These are phyloP conservation scores for Drosophila paranaensis DNA, from an alignment of 2,888 invertebrate genomes.

Conservation along the genomic window DNA sequence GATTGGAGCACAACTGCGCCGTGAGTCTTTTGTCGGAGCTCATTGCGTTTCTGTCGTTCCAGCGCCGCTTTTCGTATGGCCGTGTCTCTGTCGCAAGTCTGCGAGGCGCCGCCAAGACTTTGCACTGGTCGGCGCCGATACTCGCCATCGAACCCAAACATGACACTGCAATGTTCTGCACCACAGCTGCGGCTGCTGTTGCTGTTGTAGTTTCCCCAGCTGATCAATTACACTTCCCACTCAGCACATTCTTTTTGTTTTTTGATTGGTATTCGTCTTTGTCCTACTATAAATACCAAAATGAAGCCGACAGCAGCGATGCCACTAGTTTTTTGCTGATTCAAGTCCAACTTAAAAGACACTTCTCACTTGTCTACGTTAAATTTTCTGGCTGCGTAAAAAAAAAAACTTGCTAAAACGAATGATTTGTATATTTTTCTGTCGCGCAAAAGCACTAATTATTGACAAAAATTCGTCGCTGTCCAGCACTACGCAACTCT, in stretches of 20 bases:
- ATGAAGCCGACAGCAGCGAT: constrained; percentile 8
- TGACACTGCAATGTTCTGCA: constrained; percentile 73
- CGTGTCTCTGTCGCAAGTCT: constrained; percentile 88
- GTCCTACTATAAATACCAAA: background rate
- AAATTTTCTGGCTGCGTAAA: constrained; percentile 65
- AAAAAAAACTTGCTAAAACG: constrained; percentile 61
- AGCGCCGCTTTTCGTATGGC: constrained; percentile 91
- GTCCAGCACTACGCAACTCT: constrained; percentile 27
- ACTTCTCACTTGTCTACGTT: constrained; percentile 39
- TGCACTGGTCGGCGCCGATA: constrained; percentile 94
- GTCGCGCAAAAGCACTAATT: constrained; percentile 41
- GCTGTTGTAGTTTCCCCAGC: constrained; percentile 55
- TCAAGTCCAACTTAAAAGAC: constrained; percentile 12
- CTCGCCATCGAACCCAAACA: constrained; percentile 95
- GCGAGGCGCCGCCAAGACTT: constrained; percentile 94
- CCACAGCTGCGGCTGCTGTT: constrained; percentile 33
- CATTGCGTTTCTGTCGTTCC: constrained; percentile 95
- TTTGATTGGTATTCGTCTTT: constrained; percentile 9
- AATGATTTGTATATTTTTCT: constrained; percentile 76
- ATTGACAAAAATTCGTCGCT: constrained; percentile 45
- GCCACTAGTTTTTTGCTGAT: background rate
- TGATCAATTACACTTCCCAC: constrained; percentile 46
- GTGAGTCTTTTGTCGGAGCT: constrained; percentile 89
- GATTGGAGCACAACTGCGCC: constrained; percentile 94
- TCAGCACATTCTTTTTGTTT: constrained; percentile 48